These are phyloP conservation scores for Hypomesus transpacificus DNA, from an alignment of 2,113 vertebrate species.

Conservation along the genomic window DNA sequence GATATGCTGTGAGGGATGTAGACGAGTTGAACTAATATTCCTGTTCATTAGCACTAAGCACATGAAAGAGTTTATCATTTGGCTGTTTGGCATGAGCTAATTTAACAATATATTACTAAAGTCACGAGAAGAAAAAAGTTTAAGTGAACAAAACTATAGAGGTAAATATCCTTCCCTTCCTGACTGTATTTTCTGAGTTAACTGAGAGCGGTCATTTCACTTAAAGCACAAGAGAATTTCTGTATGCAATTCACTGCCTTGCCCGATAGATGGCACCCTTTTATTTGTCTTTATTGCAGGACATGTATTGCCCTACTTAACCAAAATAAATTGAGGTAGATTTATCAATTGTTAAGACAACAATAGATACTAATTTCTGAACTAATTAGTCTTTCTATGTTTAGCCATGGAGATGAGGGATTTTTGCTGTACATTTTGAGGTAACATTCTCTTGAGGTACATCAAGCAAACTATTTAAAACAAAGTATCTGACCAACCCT, in stretches of 20 bases:
- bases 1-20: too few relatives aligned
- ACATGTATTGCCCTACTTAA: conserved; percentile 1
- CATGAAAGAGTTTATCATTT: too few relatives aligned
- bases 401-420: not conserved
- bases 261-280: conserved; percentile 51
- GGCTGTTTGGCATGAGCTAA: too few relatives aligned
- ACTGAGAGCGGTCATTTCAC: not conserved
- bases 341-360: conserved; percentile 10
- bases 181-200: conserved; percentile 1
- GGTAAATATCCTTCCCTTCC: not conserved
- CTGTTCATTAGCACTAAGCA: too few relatives aligned
- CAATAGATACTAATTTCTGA: conserved; percentile 16
- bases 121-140: conserved; percentile 13
- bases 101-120: not conserved
- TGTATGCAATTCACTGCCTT: conserved; percentile 63
- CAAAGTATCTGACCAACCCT: not conserved
- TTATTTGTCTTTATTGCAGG: conserved; percentile 18
- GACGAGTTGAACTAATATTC: too few relatives aligned
- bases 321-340: conserved; percentile 16
- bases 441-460: conserved; percentile 22
- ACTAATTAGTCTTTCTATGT: conserved; percentile 9
- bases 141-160: not conserved
- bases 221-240: conserved; percentile 56
- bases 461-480: conserved; percentile 10
- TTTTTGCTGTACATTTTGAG: conserved; percentile 41